Percentiles rank a stretch among this genome's conserved stretches.
phyloP scores from a whole-genome alignment of 2,888 invertebrate species.

The Volucella inflata region DNA sequence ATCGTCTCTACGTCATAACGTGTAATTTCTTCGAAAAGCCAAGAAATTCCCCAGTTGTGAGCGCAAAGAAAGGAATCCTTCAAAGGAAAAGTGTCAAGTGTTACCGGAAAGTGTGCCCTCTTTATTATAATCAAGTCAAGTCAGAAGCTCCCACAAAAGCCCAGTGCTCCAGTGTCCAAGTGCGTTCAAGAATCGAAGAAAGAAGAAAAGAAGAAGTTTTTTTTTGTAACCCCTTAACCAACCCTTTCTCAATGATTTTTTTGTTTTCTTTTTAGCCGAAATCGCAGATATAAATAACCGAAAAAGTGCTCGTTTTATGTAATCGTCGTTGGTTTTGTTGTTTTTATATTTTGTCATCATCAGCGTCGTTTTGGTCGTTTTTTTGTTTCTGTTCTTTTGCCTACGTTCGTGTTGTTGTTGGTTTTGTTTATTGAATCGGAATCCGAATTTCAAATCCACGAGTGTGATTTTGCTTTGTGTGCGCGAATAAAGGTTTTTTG shows the following conservation, averaged over 20 bases:
- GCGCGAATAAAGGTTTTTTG: constrained; percentile 40
- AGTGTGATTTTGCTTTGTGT: constrained; percentile 48
- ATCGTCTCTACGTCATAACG: constrained; percentile 45
- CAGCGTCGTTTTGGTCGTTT: background rate
- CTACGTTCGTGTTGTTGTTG: constrained; percentile 12
- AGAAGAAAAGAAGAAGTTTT: constrained; percentile 1
- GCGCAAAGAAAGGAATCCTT: constrained; percentile 2
- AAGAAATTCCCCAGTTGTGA: constrained; percentile 68
- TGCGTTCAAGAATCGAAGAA: constrained; percentile 2
- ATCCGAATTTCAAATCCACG: background rate
- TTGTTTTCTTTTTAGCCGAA: constrained; percentile 32
- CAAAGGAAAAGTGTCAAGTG: constrained; percentile 20
- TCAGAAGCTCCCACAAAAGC: background rate
- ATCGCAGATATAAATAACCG: constrained; percentile 68
- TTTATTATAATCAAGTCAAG: constrained; percentile 3
- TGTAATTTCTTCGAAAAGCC: constrained; percentile 55
- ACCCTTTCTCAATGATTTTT: constrained; percentile 7
- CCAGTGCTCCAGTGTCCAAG: background rate
- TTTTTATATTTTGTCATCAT: constrained; percentile 44
- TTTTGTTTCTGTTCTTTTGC: constrained; percentile 26
- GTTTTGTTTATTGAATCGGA: background rate
- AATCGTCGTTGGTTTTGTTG: constrained; percentile 42
- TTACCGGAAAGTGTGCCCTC: constrained; percentile 27
- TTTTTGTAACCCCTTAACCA: constrained; percentile 19
- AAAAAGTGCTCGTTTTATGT: constrained; percentile 72